These are phyloP conservation scores for Phalera bucephala DNA, from an alignment of 2,888 invertebrate species.

Conservation along the genomic window DNA sequence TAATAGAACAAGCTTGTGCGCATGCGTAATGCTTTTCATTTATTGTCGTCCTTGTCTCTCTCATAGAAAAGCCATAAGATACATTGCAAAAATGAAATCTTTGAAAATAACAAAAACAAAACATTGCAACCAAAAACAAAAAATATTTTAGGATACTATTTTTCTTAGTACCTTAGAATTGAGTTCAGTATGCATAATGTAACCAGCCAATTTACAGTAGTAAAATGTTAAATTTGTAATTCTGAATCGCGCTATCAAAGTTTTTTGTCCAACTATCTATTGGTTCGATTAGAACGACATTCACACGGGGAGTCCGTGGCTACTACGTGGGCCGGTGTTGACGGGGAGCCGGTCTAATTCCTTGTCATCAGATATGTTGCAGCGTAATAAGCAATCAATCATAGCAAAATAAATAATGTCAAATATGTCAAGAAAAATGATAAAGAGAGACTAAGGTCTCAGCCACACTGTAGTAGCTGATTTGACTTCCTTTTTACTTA, in stretches of 20 bases:
- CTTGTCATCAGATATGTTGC: slow-evolving; percentile 71
- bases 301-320: slow-evolving; percentile 70
- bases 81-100: slow-evolving; percentile 3
- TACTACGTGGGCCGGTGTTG: slow-evolving; percentile 73
- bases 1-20: slow-evolving; percentile 1
- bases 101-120: background rate
- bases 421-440: slow-evolving; percentile 75
- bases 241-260: slow-evolving; percentile 61
- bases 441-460: slow-evolving; percentile 74
- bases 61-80: slow-evolving; percentile 16
- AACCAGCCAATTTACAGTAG: background rate
- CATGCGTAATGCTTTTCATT: slow-evolving; percentile 4
- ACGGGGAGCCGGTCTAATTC: slow-evolving; percentile 73
- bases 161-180: background rate
- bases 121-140: background rate
- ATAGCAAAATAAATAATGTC: too few relatives aligned
- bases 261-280: slow-evolving; percentile 39
- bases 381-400: slow-evolving; percentile 67
- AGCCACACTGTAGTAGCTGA: slow-evolving; percentile 76
- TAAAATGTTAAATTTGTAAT: slow-evolving; percentile 28
- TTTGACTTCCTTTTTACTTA: slow-evolving; percentile 75
- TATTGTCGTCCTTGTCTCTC: slow-evolving; percentile 18
- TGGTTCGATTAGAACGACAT: slow-evolving; percentile 2
- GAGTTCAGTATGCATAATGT: background rate
- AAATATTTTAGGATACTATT: background rate